Base-by-base conservation (phyloP, 2,113 vertebrate species). In the Laterallus jamaicensis region DNA sequence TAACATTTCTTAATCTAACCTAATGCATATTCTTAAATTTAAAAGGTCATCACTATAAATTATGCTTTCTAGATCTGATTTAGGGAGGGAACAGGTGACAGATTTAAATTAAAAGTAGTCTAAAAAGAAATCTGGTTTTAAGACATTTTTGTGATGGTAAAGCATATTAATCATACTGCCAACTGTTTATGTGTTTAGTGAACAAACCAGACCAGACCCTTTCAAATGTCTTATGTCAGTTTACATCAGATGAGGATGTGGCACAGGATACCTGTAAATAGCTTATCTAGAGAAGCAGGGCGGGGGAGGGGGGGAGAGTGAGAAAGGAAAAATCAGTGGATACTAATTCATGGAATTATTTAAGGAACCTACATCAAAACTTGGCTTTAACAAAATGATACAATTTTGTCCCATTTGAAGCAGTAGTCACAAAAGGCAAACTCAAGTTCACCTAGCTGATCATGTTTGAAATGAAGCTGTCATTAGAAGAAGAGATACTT, bases 401-500 rank as follows among this genome's bases (percentile, higher is more conserved):
- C 60, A 73, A 58, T 77, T 95, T 58, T 81, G 84, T 80, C 58
- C 67, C 64, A 85, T 80, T 90, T 69, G 37, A 83, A 95, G 77
- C 49, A 68, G 42, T 95, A 87, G 88, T 60, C 62, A 66, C 15
- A 95, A 95, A 92, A 98, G 56, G 40, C 82, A 94, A 96, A 97
- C 91, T 91, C 91, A 90, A 69, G 12, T 73, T 85, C 68, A 91
- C 70, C 71, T 77, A 85, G 79, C n/a, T 96, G 93, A 94, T 58
- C 56, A 81, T 87, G 71, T 86, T 91, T 93, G 84, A 96, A 97
- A 97, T 95, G 69, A 94, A 96, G 73, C 80, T 40, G 88, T 58
- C 64, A 91, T 54, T 95, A 25, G 20, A 37, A 59, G 92, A 96
- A 92, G 84, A 84, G 11, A 73, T 35, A 93, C 90, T 95, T 93